phyloP scores from a whole-genome alignment of 2,888 invertebrate species.

The Troides helena region DNA sequence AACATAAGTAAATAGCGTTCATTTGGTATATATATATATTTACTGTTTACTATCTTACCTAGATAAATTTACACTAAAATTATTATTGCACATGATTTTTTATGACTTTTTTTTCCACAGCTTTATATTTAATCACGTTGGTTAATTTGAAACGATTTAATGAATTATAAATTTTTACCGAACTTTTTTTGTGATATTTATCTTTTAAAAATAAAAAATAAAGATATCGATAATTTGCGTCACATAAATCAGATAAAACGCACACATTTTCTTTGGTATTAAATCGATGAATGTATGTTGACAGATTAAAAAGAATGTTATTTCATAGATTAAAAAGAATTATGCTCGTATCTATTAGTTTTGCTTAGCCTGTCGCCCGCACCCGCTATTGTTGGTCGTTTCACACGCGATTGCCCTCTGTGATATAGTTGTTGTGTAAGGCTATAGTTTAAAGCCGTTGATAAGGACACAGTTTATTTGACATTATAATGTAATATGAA shows the following conservation, averaged over 20 bases:
- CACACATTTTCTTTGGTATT: too few relatives aligned
- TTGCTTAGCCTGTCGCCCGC: slow-evolving; percentile 10
- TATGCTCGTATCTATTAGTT: neutral
- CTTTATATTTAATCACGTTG: too few relatives aligned
- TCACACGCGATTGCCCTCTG: slow-evolving; percentile 23
- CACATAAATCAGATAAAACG: too few relatives aligned
- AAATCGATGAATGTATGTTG: too few relatives aligned
- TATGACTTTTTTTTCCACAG: neutral
- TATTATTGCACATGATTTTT: slow-evolving; percentile 8
- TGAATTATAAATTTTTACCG: too few relatives aligned
- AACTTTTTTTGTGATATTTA: too few relatives aligned
- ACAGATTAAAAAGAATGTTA: too few relatives aligned
- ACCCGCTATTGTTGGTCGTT: slow-evolving; percentile 18
- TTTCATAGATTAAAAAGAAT: too few relatives aligned
- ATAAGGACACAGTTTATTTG: slow-evolving; percentile 22
- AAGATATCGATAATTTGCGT: too few relatives aligned
- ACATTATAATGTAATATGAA: slow-evolving; percentile 16
- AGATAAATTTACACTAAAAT: neutral
- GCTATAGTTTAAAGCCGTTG: slow-evolving; percentile 16
- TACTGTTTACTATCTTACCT: neutral
- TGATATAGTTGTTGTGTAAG: slow-evolving; percentile 20
- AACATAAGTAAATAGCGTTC: neutral
- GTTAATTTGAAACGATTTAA: too few relatives aligned
- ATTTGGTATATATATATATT: neutral
- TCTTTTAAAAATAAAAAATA: too few relatives aligned